Percentiles rank a stretch among this genome's conserved stretches.
Evolutionary conservation across 2,113 vertebrate species (phyloP).

Genomic region (Ptilonorhynchus violaceus): DNA sequence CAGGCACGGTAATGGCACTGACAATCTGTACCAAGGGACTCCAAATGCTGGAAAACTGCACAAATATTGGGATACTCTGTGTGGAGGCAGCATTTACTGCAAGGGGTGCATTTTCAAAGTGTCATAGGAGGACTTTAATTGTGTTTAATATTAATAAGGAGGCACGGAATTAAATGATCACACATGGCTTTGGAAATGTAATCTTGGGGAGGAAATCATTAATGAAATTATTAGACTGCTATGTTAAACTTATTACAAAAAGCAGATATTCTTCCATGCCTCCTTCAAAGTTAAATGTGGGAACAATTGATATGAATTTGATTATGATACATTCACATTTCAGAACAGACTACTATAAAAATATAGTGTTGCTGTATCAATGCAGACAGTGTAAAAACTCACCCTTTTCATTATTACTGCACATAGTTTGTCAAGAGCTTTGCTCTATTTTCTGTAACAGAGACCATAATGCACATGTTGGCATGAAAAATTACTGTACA

Average conservation of each 20-base stretch:
- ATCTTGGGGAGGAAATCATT: neutral
- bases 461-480: neutral
- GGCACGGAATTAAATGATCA: neutral
- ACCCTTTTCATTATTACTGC: neutral
- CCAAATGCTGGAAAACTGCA: neutral
- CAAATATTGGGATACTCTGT: neutral
- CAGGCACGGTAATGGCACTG: fast-evolving
- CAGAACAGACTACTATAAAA: neutral
- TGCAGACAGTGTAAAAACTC: neutral
- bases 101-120: neutral
- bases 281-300: neutral
- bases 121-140: neutral
- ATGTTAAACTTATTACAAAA: neutral
- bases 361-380: neutral
- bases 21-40: neutral
- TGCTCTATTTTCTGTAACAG: neutral
- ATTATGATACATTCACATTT: neutral
- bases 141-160: slow-evolving; percentile 7
- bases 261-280: neutral
- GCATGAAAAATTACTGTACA: neutral
- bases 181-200: neutral
- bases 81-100: neutral
- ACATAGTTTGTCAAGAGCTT: neutral
- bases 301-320: neutral
- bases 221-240: neutral